A percentile compares a stretch with the other conserved stretches of the same genome.
phyloP scores from a whole-genome alignment of 2,888 invertebrate species.

The Xestia ashworthii region DNA sequence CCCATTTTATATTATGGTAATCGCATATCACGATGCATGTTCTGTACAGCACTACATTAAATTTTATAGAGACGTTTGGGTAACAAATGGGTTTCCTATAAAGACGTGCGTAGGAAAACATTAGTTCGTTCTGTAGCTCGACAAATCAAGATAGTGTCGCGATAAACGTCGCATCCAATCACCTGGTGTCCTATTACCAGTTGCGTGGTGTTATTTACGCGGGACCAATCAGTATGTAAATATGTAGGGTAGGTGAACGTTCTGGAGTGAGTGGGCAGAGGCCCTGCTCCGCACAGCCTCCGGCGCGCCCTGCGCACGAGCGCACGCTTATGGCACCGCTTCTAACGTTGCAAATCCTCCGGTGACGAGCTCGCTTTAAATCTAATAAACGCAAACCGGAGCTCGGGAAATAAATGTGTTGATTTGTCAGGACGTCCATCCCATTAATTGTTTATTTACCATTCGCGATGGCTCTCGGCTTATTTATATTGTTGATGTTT shows the following conservation, averaged over 20 bases:
- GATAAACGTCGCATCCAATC: constrained; percentile 83
- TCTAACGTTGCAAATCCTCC: constrained; percentile 69
- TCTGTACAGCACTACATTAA: constrained; percentile 67
- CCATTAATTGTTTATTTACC: constrained; percentile 62
- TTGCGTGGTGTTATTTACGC: constrained; percentile 83
- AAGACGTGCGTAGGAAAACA: constrained; percentile 75
- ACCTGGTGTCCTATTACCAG: constrained; percentile 83
- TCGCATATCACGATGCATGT: constrained; percentile 54
- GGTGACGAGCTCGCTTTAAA: constrained; percentile 62
- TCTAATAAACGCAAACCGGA: constrained; percentile 55
- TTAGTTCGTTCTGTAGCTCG: constrained; percentile 74
- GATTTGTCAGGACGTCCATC: constrained; percentile 52
- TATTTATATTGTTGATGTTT: constrained; percentile 74
- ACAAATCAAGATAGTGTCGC: constrained; percentile 86
- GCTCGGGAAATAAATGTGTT: constrained; percentile 56
- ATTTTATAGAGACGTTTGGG: constrained; percentile 80
- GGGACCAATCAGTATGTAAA: constrained; percentile 88
- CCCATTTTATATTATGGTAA: constrained; percentile 46
- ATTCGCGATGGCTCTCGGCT: constrained; percentile 72
- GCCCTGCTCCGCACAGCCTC: constrained; percentile 81
- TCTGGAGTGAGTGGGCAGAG: constrained; percentile 87
- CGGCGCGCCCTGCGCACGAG: constrained; percentile 83
- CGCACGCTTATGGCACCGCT: constrained; percentile 78
- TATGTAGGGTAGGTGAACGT: constrained; percentile 89
- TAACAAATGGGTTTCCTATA: constrained; percentile 78